Percentiles rank a stretch among this genome's conserved stretches.
phyloP scores from a whole-genome alignment of 2,113 vertebrate genomes.

The Mormoops blainvillei region DNA sequence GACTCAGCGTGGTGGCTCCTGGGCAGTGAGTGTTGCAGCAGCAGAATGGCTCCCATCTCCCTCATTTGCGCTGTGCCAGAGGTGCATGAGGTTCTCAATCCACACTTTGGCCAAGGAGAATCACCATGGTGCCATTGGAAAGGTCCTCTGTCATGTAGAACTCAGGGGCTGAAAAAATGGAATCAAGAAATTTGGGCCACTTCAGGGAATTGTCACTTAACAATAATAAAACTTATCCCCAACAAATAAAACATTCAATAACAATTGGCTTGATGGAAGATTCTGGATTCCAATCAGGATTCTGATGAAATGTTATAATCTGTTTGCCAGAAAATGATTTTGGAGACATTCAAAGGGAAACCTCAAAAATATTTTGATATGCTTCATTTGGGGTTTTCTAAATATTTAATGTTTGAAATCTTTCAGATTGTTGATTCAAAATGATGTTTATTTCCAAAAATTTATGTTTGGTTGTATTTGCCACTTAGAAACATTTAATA shows the following conservation, averaged over 20 bases:
- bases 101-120: not conserved
- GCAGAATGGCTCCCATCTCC: not conserved
- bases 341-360: slow-evolving; percentile 48
- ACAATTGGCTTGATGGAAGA: slow-evolving; percentile 24
- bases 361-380: slow-evolving; percentile 72
- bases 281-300: slow-evolving; percentile 51
- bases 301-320: slow-evolving; percentile 50
- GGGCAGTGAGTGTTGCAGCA: too few relatives aligned
- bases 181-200: not conserved
- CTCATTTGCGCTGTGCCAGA: accelerated
- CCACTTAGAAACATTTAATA: slow-evolving; percentile 44
- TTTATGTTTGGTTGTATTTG: slow-evolving; percentile 51
- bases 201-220: not conserved
- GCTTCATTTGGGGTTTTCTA: slow-evolving; percentile 65
- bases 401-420: slow-evolving; percentile 66
- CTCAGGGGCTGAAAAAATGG: not conserved
- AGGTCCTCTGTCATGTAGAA: not conserved
- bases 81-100: not conserved
- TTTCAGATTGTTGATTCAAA: slow-evolving; percentile 58
- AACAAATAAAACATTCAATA: not conserved
- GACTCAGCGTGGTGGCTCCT: not conserved
- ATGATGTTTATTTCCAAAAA: slow-evolving; percentile 48
- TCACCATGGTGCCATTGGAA: not conserved
- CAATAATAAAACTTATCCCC: not conserved
- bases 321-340: slow-evolving; percentile 60